Conservation (phyloP, 2,888 invertebrate species). For the Mythimna vitellina region DNA sequence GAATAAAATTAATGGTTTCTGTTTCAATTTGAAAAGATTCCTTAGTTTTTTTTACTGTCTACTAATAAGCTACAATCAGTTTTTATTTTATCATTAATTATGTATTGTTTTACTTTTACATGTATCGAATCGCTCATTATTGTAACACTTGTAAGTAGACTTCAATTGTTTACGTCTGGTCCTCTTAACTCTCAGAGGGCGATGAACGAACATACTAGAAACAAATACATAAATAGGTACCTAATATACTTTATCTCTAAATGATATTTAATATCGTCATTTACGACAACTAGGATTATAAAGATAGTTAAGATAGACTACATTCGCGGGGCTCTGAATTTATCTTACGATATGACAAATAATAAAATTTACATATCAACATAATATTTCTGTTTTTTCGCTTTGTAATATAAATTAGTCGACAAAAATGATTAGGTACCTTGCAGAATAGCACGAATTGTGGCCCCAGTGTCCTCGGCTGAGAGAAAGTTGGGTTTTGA, state of each 20-base stretch:
- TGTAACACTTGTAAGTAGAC: conserved; percentile 7
- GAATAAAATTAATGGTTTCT: neutral
- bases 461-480: neutral
- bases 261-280: conserved; percentile 44
- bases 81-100: neutral
- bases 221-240: neutral
- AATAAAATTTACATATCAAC: conserved; percentile 24
- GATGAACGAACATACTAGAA: conserved; percentile 35
- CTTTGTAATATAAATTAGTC: neutral
- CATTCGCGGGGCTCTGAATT: conserved; percentile 41
- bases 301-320: conserved; percentile 27
- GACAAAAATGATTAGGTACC: neutral
- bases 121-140: conserved; percentile 16
- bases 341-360: conserved; percentile 24
- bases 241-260: conserved; percentile 26
- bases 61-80: neutral
- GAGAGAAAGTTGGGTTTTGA: too few relatives aligned
- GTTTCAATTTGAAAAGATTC: neutral
- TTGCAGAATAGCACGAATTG: neutral
- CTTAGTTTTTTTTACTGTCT: neutral
- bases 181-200: conserved; percentile 14
- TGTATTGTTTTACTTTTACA: neutral
- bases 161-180: conserved; percentile 17
- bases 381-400: conserved; percentile 13
- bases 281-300: conserved; percentile 38